Base-by-base conservation (phyloP, 2,888 invertebrate species). In the Mythimna pallens region DNA sequence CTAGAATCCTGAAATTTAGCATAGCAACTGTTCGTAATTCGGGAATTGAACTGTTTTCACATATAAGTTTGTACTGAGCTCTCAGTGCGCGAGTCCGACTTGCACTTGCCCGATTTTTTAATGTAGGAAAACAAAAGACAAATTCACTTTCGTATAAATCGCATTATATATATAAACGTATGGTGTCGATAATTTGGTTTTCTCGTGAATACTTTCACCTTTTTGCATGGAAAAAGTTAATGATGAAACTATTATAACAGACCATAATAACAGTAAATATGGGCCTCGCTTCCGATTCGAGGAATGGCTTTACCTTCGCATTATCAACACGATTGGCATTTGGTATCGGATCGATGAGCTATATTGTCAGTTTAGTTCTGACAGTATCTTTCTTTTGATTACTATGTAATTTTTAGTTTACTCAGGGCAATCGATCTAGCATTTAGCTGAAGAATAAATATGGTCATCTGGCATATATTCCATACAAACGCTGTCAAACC, bases 241-340 rank as follows among this genome's bases (percentile, higher is more conserved):
- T n/a, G 8, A 30, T 5, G 50, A 34, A 65, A 59, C 17, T 61
- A 36, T 59, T 22, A 65, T 65, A 58, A 62, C 36, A 36, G 17
- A 20, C 54, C 30, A 10, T 65, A 79, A 52, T 62, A 79, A 14
- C 47, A 22, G 43, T 62, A 50, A 61, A 17, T n/a, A 59, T n/a
- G 66, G 62, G 43, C 30, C 30, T 43, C 61, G 55, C 14, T 80
- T 66, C 57, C 36, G 17, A 73, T 77, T 77, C 80, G 58, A 47
- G 8, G 66, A 80, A 80, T 50, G 22, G 3, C 20, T 25, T 61
- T 3, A 25, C 52, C 63, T 79, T 73, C 73, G 55, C 20, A 40
- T 57, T 54, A 66, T 63, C 65, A 43, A 66, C 65, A 73, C 52
- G 57, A 73, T 73, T 63, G 57, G 59, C 61, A 73, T 58, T 80